Percentiles rank a stretch among this genome's conserved stretches.
phyloP scores from a whole-genome alignment of 2,888 invertebrate species.

The Lysandra coridon region DNA sequence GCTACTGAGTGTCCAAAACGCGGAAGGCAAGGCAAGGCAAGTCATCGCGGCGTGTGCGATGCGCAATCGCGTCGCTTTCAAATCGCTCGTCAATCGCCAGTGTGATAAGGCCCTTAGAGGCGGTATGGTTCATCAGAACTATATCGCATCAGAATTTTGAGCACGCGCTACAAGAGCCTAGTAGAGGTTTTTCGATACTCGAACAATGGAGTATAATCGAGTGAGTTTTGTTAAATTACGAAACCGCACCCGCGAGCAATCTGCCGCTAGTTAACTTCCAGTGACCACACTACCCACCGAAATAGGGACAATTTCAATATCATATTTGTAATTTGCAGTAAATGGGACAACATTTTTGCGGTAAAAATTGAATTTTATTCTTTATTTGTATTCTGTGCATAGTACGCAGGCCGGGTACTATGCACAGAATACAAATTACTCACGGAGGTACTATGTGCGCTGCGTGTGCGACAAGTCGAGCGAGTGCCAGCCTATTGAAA shows the following conservation, averaged over 20 bases:
- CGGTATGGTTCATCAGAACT: neutral
- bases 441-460: too few relatives aligned
- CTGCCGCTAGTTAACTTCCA: conserved; percentile 4
- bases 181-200: neutral
- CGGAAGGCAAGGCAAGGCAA: too few relatives aligned
- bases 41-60: too few relatives aligned
- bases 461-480: too few relatives aligned
- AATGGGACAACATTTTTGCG: neutral
- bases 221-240: conserved; percentile 10
- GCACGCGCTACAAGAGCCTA: neutral
- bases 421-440: too few relatives aligned
- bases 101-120: too few relatives aligned
- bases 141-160: neutral
- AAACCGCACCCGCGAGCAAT: conserved; percentile 14
- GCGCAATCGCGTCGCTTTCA: too few relatives aligned
- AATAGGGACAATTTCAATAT: conserved; percentile 2
- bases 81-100: too few relatives aligned
- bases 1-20: too few relatives aligned
- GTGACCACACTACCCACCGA: neutral
- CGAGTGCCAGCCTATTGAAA: too few relatives aligned
- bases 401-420: too few relatives aligned
- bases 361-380: neutral
- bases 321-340: neutral
- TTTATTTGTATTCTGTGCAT: neutral
- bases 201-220: conserved; percentile 5